These are phyloP conservation scores for Plagodis pulveraria DNA, from an alignment of 2,888 invertebrate genomes.

Conservation along the genomic window DNA sequence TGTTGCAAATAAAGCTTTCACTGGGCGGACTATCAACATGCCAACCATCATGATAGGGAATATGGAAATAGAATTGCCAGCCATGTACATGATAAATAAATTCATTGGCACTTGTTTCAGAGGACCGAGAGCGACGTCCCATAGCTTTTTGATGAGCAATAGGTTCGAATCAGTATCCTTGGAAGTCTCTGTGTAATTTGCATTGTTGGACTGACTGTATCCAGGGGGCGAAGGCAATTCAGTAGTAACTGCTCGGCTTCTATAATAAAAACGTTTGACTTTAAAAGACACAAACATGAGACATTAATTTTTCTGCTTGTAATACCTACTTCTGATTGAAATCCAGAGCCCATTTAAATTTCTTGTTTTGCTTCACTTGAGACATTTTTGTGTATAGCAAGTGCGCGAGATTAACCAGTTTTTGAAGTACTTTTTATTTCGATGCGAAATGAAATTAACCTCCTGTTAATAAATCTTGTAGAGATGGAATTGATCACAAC, in stretches of 20 bases:
- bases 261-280: constrained; percentile 39
- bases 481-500: too few relatives aligned
- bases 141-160: constrained; percentile 96
- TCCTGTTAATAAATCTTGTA: too few relatives aligned
- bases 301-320: neutral
- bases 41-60: constrained; percentile 99
- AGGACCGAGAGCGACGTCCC: constrained; percentile 98
- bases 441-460: too few relatives aligned
- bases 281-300: too few relatives aligned
- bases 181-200: constrained; percentile 90
- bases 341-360: constrained; percentile 88
- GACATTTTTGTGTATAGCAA: constrained; percentile 52
- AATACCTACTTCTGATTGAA: constrained; percentile 83
- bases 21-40: constrained; percentile 98
- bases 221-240: constrained; percentile 94
- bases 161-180: constrained; percentile 93
- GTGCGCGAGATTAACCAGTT: too few relatives aligned
- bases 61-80: constrained; percentile 99
- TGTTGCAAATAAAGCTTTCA: constrained; percentile 97
- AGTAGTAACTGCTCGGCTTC: constrained; percentile 56
- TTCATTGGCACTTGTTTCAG: constrained; percentile 99
- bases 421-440: too few relatives aligned
- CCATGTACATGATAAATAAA: constrained; percentile 99
- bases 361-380: constrained; percentile 73
- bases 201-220: constrained; percentile 89